Evolutionary conservation across 35 echinoderm and acorn worm species (phyloP), one percentile per base, ranked within the genome.

Genomic region (Lytechinus variegatus): DNA sequence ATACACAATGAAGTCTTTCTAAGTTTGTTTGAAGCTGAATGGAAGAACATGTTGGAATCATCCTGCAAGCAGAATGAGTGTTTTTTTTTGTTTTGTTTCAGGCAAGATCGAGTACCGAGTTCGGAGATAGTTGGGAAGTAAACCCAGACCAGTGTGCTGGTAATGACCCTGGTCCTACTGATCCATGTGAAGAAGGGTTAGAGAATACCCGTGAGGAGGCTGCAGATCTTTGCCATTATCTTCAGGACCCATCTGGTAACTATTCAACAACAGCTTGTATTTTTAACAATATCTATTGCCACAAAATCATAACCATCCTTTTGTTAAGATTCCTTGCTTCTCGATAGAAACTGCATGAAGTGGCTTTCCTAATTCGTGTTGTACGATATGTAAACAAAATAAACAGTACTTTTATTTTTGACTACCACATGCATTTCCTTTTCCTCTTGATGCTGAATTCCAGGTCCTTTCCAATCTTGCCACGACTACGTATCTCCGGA

Each of bases 381-480:
- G 16, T 61, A 61, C 12, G 9, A 13, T 2, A 13, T 61, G 58
- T 13, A 9, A 61, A 61, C 58, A 9, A 13, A 9, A 61, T 56
- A 61, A 2, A 56, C 9, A 13, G 58, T 14, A 61, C 58, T 10
- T 7, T 61, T 3, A 2, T 13, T 9, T 61, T 9, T 61, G 9
- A 13, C 12, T 61, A 13, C 2, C 2, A 6, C 10, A 9, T 61
- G 12, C 2, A 61, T 9, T 61, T 9, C 16, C 9, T 61, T 9
- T 61, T 2, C 2, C 58, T 61, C 89, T 53, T 28, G 44, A 27
- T 33, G 28, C 87, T 90, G 55, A 6, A 93, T 12, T 94, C 3
- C 61, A 97, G 98, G 98, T 54, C 97, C 98, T 93, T 97, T 99
- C 92, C 61, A 86, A 52, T 51, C 79, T 56, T 97, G 98, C 66